Evolutionary conservation across 2,113 vertebrate genomes (phyloP), one percentile per base, ranked within the genome.

Genomic region (Pantherophis guttatus): DNA sequence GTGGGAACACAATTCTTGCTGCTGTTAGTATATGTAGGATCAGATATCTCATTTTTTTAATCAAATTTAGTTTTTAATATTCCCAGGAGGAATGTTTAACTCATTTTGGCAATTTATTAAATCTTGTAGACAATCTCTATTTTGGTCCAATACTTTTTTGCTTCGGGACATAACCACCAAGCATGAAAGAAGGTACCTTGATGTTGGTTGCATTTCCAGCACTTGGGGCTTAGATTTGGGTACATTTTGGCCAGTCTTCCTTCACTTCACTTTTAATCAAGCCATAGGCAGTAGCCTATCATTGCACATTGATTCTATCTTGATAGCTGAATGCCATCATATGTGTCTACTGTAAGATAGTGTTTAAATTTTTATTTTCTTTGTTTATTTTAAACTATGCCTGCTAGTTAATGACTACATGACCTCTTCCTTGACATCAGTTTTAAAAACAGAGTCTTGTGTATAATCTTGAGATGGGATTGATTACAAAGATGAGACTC

Each of bases 361-460:
- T 0, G 39, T 92, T 94, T n/a, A 81, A 90, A 53, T 95, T 81
- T 93, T 44, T 0, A 54, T 89, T 91, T 94, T 91, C 1, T 90
- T 94, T 92, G 59, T 55, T 0, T 92, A 44, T 92, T 93, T 95
- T 91, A 91, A 86, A 97, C 95, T 93, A 94, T 97, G 90, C 91
- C 90, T 95, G 90, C 23, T 92, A 8, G 91, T 94, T 93, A 88
- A 94, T 29, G 11, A 91, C 88, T 54, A 94, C 33, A 53, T 87
- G 86, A 87, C 90, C 70, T 57, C 50, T 29, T 0, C 1, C 21
- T 3, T 86, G 88, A 92, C 90, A 10, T 65, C 2, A 5, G 87
- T 1, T 8, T 65, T 5, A 92, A 94, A 59, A 50, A 55, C 59
- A 33, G 7, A 39, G 0, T 54, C 90, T 9, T n/a, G 86, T 13